These are phyloP conservation scores for Vesta saturnalis DNA, from an alignment of 2,888 invertebrate genomes.

Conservation along the genomic window DNA sequence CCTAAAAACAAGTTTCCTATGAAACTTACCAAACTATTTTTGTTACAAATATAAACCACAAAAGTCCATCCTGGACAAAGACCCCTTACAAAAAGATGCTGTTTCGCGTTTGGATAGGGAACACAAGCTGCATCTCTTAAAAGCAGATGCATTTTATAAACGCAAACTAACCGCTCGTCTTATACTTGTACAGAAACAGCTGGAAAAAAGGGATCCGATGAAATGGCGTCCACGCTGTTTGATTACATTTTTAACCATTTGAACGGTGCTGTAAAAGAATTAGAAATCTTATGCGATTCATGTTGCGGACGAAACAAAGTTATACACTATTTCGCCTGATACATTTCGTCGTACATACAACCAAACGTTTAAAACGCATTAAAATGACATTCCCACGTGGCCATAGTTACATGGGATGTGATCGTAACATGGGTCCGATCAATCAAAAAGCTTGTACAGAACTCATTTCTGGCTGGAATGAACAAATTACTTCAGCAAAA, in stretches of 20 bases:
- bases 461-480: neutral
- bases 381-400: slow-evolving; percentile 5
- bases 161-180: slow-evolving; percentile 9
- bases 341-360: slow-evolving; percentile 10
- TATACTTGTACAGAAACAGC: slow-evolving; percentile 46
- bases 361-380: slow-evolving; percentile 5
- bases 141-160: neutral
- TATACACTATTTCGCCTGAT: neutral
- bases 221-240: slow-evolving; percentile 25
- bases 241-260: slow-evolving; percentile 13
- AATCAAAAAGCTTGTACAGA: slow-evolving; percentile 1
- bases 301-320: slow-evolving; percentile 3
- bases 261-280: slow-evolving; percentile 2
- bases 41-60: slow-evolving; percentile 9
- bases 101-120: slow-evolving; percentile 4
- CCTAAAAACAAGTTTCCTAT: slow-evolving; percentile 13
- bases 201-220: slow-evolving; percentile 44
- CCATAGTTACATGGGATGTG: slow-evolving; percentile 3
- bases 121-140: neutral
- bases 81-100: neutral
- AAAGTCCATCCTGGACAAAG: neutral
- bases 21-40: slow-evolving; percentile 15
- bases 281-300: slow-evolving; percentile 8
- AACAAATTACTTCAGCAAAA: neutral
- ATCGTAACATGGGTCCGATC: slow-evolving; percentile 9